Evolutionary conservation across 2,797 vertebrate genomes (phyloP).

Genomic region (Leptatherina wallacei): DNA sequence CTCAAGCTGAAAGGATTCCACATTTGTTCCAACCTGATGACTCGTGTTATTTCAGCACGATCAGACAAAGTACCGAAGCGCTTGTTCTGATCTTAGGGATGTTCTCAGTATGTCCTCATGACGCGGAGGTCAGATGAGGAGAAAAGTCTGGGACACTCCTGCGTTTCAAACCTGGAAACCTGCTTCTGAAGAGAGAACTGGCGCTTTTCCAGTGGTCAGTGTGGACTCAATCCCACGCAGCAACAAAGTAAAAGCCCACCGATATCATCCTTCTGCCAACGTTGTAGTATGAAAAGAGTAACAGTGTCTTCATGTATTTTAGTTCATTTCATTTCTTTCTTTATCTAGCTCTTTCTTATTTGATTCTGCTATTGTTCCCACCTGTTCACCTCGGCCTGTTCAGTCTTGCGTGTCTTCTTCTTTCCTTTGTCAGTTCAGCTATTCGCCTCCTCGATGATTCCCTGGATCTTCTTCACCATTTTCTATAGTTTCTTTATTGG

Average conservation of each 20-base stretch:
- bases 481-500: neutral
- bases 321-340: neutral
- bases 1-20: neutral
- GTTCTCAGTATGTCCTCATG: neutral
- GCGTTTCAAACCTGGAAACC: neutral
- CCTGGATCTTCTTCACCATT: neutral
- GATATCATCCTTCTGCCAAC: neutral
- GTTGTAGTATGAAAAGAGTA: neutral
- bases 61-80: neutral
- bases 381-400: neutral
- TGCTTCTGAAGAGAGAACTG: neutral
- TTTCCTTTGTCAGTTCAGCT: neutral
- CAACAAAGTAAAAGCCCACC: neutral
- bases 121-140: neutral
- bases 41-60: neutral
- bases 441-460: neutral
- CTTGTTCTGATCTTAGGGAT: neutral
- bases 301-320: neutral
- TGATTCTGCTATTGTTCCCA: neutral
- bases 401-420: neutral
- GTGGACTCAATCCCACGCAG: neutral
- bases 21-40: slow-evolving; percentile 1
- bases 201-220: neutral
- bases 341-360: neutral
- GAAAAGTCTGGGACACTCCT: neutral